Evolutionary conservation across 2,888 invertebrate species (phyloP).

Genomic region (Encarsia formosa): DNA sequence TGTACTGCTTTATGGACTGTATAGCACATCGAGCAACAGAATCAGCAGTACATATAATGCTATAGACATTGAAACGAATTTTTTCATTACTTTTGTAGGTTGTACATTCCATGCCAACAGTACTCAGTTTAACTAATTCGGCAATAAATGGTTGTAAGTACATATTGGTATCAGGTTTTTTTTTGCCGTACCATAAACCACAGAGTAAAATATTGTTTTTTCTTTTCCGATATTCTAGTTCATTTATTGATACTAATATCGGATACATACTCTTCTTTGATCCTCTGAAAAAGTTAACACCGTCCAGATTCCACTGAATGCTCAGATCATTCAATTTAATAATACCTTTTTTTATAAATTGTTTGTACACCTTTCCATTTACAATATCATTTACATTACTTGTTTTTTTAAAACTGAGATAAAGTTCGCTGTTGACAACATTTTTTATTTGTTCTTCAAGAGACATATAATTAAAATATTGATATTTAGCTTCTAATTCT

Average conservation of each 20-base stretch:
- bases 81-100: not conserved
- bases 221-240: constrained; percentile 2
- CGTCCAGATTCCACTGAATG: constrained; percentile 8
- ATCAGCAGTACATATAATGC: not conserved
- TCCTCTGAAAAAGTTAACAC: not conserved
- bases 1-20: constrained; percentile 10
- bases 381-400: constrained; percentile 3
- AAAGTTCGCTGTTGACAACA: constrained; percentile 1
- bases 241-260: constrained; percentile 9
- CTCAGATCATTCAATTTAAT: constrained; percentile 2
- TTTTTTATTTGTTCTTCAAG: constrained; percentile 7
- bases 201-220: constrained; percentile 10
- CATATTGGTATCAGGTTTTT: constrained; percentile 1
- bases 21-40: not conserved
- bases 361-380: constrained; percentile 9
- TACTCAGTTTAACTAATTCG: not conserved
- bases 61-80: constrained; percentile 9
- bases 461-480: constrained; percentile 7
- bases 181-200: constrained; percentile 3
- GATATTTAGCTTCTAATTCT: not conserved
- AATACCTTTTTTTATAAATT: not conserved
- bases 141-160: constrained; percentile 9
- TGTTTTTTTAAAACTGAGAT: not conserved
- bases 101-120: not conserved
- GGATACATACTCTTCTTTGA: constrained; percentile 2